These are phyloP conservation scores for Tenthredo notha DNA, from an alignment of 2,888 invertebrate species.

Conservation along the genomic window DNA sequence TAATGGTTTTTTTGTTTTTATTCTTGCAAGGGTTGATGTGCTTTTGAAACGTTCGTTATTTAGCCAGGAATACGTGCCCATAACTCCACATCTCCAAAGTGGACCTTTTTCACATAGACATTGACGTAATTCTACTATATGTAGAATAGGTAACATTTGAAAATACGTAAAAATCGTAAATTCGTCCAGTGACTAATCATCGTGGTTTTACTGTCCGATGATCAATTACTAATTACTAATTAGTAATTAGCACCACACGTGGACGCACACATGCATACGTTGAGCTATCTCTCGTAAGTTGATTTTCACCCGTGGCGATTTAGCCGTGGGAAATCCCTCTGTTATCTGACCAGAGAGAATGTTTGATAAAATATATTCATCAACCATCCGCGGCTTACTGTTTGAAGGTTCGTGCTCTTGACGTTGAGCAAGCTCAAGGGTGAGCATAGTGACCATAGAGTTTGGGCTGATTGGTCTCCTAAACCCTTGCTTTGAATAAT, in stretches of 20 bases:
- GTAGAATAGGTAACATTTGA: neutral
- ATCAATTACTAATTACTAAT: neutral
- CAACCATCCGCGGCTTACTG: neutral
- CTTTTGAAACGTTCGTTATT: neutral
- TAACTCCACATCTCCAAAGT: neutral
- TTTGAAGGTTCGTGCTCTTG: conserved; percentile 28
- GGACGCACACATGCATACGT: neutral
- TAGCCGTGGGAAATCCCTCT: neutral
- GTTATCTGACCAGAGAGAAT: neutral
- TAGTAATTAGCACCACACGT: neutral
- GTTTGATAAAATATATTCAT: conserved; percentile 22
- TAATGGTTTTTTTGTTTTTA: no score
- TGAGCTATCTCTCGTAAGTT: neutral
- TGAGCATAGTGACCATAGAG: neutral
- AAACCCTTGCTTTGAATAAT: conserved; percentile 36
- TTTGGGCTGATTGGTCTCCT: conserved; percentile 39
- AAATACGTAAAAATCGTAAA: neutral
- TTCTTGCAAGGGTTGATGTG: neutral
- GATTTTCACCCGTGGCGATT: neutral
- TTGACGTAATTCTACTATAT: no score
- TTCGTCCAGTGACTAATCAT: neutral
- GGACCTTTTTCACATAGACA: neutral
- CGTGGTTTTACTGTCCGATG: neutral
- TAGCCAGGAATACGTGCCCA: neutral
- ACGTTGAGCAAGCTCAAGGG: conserved; percentile 25